These are phyloP conservation scores for Chiloscyllium plagiosum DNA, from an alignment of 2,113 vertebrate species.

Conservation along the genomic window DNA sequence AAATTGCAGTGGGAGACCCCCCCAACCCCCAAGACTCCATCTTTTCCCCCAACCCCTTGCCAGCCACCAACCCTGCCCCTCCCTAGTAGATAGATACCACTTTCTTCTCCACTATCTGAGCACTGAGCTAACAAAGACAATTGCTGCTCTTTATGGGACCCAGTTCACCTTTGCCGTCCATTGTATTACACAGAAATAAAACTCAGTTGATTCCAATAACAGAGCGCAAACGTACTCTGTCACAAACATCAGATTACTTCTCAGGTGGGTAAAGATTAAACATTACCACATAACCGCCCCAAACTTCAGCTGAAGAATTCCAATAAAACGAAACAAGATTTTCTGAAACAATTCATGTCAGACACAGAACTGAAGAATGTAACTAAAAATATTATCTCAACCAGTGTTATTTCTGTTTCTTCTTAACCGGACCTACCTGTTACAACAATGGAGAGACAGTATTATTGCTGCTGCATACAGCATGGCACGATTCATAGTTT, in stretches of 20 bases:
- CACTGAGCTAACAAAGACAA: not conserved
- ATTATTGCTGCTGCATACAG: not conserved
- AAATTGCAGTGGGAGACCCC: not conserved
- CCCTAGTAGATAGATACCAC: not conserved
- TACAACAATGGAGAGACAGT: not conserved
- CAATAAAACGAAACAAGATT: not conserved
- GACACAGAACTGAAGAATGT: not conserved
- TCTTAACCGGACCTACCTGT: not conserved
- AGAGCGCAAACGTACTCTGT: not conserved
- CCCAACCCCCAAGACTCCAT: too few species aligned
- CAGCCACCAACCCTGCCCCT: too few species aligned
- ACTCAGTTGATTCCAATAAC: not conserved
- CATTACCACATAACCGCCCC: not conserved
- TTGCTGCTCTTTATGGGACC: not conserved
- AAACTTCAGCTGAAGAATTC: not conserved
- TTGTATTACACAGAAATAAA: not conserved
- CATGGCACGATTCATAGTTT: not conserved
- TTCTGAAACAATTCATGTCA: not conserved
- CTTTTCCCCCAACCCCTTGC: too few species aligned
- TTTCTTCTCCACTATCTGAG: not conserved
- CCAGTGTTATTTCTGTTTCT: not conserved
- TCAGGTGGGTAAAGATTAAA: not conserved
- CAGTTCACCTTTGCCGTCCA: not conserved
- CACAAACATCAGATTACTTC: not conserved
- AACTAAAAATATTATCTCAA: not conserved